These are phyloP conservation scores for Noctua comes DNA, from an alignment of 2,888 invertebrate genomes.

Conservation along the genomic window DNA sequence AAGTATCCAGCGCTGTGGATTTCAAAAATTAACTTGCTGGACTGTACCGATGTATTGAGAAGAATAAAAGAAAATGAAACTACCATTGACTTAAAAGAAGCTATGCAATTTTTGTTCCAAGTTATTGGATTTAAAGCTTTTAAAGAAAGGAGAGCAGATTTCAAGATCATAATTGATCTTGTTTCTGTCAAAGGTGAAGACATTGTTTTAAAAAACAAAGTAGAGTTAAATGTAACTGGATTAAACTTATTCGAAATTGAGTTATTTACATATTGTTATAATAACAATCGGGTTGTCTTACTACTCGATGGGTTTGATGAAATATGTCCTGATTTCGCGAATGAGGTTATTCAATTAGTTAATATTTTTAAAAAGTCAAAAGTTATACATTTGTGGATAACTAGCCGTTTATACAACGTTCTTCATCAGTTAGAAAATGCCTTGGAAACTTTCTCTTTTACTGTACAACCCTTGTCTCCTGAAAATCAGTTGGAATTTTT, in stretches of 20 bases:
- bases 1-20: slow-evolving; percentile 49
- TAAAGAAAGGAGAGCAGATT: not conserved
- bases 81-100: slow-evolving; percentile 11
- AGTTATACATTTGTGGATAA: slow-evolving; percentile 54
- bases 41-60: slow-evolving; percentile 23
- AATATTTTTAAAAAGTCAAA: slow-evolving; percentile 40
- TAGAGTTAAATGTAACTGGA: slow-evolving; percentile 7
- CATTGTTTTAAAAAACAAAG: not conserved
- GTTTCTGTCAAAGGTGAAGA: not conserved
- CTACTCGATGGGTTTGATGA: slow-evolving; percentile 65
- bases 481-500: slow-evolving; percentile 44
- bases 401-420: slow-evolving; percentile 55
- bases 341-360: slow-evolving; percentile 48
- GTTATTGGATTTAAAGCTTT: slow-evolving; percentile 14
- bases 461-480: slow-evolving; percentile 42
- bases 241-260: slow-evolving; percentile 38
- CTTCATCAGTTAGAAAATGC: slow-evolving; percentile 55
- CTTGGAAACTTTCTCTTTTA: slow-evolving; percentile 55
- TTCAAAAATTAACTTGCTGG: slow-evolving; percentile 59
- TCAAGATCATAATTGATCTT: slow-evolving; percentile 1
- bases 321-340: slow-evolving; percentile 60
- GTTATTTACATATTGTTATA: slow-evolving; percentile 47
- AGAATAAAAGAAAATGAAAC: slow-evolving; percentile 21
- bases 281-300: slow-evolving; percentile 41
- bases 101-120: slow-evolving; percentile 28